Base-by-base conservation (phyloP, 2,888 invertebrate species). In the Serrognathus titanus region DNA sequence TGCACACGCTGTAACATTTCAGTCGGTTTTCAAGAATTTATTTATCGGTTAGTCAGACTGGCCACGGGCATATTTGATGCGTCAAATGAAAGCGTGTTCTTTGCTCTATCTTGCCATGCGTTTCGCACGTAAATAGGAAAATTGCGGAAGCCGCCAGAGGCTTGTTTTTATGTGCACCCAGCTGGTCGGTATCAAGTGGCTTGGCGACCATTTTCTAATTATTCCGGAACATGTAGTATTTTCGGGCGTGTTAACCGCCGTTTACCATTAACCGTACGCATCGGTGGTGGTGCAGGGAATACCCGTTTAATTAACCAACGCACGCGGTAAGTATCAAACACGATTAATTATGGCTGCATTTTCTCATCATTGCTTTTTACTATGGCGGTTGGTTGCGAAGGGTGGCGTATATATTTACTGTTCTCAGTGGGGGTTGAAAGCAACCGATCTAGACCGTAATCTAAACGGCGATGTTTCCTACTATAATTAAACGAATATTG, bases 171-270 rank as follows among this genome's bases (percentile, higher is more conserved):
- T 49, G 37, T 12, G 60, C 62, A 60, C 69, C 68, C 70, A 71
- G 70, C 72, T 72, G 71, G 73, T 72, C 70, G 67, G 65, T 66
- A 68, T 66, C 67, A 70, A 69, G 68, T 70, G 69, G 70, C 71
- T 74, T 68, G 77, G 77, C 75, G 72, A 76, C 76, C 77, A 77
- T 78, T 76, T 78, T 77, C 76, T 75, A 69, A 66, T 64, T 68
- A 69, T 69, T 68, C 68, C 69, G 70, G 74, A 76, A 74, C 71
- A 75, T 75, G 69, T 66, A 65, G 66, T 60, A 65, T 65, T 66
- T 66, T 60, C 64, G 62, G 66, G 61, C 61, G 65, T 64, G 64
- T 62, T 60, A 59, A 52, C 56, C 58, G 53, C 58, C 37, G 38
- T 31, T n/a, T 10, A 31, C 24, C 24, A 40, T 40, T 40, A 40